Percentiles rank a stretch among this genome's conserved stretches.
These are phyloP conservation scores for Oxytorus armatus DNA, from an alignment of 2,888 invertebrate genomes.

Conservation along the genomic window DNA sequence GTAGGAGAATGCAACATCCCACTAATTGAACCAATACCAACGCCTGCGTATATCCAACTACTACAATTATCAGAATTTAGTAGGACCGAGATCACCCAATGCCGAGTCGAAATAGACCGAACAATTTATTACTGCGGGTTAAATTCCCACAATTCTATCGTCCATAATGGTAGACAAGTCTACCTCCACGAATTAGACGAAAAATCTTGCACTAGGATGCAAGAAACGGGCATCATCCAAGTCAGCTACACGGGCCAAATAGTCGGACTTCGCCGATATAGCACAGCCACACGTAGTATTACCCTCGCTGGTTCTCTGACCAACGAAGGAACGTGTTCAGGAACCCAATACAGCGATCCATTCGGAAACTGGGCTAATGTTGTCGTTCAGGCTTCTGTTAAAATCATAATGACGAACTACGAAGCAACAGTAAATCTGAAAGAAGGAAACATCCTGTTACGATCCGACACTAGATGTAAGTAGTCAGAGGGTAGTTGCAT, in stretches of 20 bases:
- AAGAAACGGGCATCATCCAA: constrained; percentile 21
- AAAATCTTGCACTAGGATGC: background rate
- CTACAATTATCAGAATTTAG: constrained; percentile 32
- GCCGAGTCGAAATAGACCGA: constrained; percentile 42
- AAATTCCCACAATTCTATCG: constrained; percentile 39
- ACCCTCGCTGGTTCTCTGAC: constrained; percentile 15
- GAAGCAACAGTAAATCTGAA: constrained; percentile 26
- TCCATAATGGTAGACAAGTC: constrained; percentile 12
- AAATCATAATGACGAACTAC: constrained; percentile 15
- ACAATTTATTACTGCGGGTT: constrained; percentile 42
- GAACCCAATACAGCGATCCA: constrained; percentile 64
- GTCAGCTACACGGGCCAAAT: background rate
- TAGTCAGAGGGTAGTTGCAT: constrained; percentile 16
- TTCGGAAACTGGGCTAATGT: constrained; percentile 65
- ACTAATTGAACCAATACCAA: background rate
- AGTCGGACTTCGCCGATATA: background rate
- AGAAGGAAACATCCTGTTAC: background rate
- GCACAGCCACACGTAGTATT: constrained; percentile 16
- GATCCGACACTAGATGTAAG: constrained; percentile 29
- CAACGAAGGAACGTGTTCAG: constrained; percentile 58
- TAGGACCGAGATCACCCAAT: constrained; percentile 5
- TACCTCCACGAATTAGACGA: constrained; percentile 36
- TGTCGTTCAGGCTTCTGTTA: constrained; percentile 50
- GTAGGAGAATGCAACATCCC: constrained; percentile 25
- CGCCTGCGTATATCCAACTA: constrained; percentile 10